phyloP scores from a whole-genome alignment of 2,797 vertebrate genomes.

The Amazona finschi region DNA sequence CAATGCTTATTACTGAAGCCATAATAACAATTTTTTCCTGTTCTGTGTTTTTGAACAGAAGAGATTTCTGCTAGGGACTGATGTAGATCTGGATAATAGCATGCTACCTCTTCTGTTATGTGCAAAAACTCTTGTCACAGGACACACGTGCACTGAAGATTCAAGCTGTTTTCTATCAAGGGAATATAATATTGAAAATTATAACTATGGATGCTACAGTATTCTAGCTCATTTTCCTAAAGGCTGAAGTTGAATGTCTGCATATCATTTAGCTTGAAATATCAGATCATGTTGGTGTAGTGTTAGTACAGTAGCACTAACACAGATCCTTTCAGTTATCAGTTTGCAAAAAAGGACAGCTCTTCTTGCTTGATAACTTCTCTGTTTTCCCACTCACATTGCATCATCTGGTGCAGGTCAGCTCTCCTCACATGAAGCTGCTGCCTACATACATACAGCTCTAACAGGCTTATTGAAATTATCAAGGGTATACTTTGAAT shows the following conservation, averaged over 20 bases:
- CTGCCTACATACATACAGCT: not conserved
- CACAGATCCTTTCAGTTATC: not conserved
- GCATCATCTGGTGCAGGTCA: not conserved
- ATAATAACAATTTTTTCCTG: not conserved
- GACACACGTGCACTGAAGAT: fast-evolving
- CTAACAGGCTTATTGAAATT: not conserved
- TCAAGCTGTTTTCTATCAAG: not conserved
- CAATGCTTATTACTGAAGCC: not conserved
- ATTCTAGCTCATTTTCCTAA: not conserved
- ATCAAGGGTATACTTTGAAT: not conserved
- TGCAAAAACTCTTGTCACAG: not conserved
- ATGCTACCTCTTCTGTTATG: not conserved
- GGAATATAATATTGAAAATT: not conserved
- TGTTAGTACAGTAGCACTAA: not conserved
- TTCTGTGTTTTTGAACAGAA: not conserved
- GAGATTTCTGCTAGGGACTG: not conserved
- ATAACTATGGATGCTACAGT: not conserved
- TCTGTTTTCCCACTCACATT: not conserved
- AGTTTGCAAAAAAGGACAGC: not conserved
- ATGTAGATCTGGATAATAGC: not conserved
- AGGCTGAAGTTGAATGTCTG: not conserved
- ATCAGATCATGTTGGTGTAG: not conserved
- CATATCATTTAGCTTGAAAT: not conserved
- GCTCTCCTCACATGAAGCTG: not conserved
- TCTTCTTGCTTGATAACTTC: not conserved